Conservation (phyloP, 1,140 invertebrate genomes). For the Cepaea nemoralis region DNA sequence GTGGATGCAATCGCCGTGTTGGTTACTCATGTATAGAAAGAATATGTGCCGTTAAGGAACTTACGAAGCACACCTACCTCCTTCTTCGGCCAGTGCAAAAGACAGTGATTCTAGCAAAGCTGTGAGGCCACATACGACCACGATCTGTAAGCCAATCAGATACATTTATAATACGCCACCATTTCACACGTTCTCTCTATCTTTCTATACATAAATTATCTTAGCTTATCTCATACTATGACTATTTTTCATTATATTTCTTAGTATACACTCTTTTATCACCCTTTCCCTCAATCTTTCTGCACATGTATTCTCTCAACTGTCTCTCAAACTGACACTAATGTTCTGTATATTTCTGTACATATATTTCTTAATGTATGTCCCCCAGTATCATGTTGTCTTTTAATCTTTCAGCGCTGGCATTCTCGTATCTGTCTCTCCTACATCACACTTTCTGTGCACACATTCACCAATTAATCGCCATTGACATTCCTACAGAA, state of each 20-base stretch:
- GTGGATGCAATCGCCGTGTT: no score
- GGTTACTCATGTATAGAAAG: not conserved
- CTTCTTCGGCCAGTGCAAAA: slow-evolving; percentile 33
- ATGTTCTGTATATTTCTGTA: no score
- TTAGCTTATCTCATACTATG: no score
- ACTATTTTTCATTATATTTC: no score
- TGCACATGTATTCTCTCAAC: not conserved
- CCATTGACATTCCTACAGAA: not conserved
- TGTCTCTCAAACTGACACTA: not conserved
- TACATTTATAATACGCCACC: no score
- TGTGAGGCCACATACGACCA: slow-evolving; percentile 33
- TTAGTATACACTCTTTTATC: no score
- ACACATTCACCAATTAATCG: no score
- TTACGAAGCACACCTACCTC: slow-evolving; percentile 33
- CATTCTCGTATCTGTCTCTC: not conserved
- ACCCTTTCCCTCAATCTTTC: not conserved
- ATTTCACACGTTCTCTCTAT: no score
- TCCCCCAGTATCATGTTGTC: no score
- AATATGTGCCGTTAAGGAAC: no score
- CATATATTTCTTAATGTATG: no score
- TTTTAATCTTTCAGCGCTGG: not conserved
- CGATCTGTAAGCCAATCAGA: slow-evolving; percentile 17
- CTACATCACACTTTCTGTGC: not conserved
- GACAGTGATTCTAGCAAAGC: slow-evolving; percentile 37
- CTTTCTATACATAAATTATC: no score